Percentiles rank a stretch among this genome's conserved stretches.
Evolutionary conservation across 2,113 vertebrate genomes (phyloP).

Genomic region (Myiopsitta monachus): DNA sequence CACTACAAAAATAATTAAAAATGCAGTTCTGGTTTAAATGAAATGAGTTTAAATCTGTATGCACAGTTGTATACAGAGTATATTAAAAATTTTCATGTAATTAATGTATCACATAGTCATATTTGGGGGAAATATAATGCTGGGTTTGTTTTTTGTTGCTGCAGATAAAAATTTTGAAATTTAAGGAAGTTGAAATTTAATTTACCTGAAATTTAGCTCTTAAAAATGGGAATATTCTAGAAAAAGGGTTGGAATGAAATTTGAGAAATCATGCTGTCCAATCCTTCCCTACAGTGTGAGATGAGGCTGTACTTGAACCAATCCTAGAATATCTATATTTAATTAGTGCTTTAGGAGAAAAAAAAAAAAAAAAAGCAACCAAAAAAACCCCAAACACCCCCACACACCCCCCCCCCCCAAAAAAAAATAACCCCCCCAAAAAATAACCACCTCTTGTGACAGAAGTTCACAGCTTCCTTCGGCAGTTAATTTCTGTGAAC

Average conservation of each 20-base stretch:
- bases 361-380: not conserved
- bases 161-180: not conserved
- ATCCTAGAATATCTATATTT: not conserved
- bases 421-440: not conserved
- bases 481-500: not conserved
- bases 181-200: not conserved
- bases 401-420: not conserved
- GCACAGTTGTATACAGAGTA: not conserved
- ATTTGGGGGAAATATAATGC: not conserved
- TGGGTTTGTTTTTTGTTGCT: not conserved
- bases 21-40: not conserved
- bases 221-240: not conserved
- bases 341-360: not conserved
- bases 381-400: not conserved
- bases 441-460: not conserved
- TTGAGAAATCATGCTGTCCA: not conserved
- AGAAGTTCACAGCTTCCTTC: not conserved
- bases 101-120: not conserved
- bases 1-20: not conserved
- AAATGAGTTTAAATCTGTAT: not conserved
- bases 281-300: not conserved
- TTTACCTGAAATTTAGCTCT: not conserved
- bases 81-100: not conserved
- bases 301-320: not conserved
- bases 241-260: not conserved